phyloP scores from a whole-genome alignment of 2,113 vertebrate genomes.

The Silurus glanis region DNA sequence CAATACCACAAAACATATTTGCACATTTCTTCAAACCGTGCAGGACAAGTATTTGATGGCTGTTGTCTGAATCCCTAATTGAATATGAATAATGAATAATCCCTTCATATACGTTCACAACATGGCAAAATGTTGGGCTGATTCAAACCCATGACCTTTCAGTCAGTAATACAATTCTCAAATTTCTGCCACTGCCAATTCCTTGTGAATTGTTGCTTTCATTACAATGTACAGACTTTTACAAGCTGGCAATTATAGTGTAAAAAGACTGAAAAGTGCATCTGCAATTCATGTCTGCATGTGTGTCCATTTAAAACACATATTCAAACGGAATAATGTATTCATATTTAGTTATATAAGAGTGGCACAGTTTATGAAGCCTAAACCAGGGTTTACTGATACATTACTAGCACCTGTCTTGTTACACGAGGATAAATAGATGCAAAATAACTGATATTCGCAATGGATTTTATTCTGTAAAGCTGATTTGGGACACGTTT shows the following conservation, averaged over 20 bases:
- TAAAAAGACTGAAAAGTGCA: not conserved
- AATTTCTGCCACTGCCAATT: not conserved
- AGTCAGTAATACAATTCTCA: not conserved
- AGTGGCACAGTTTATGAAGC: not conserved
- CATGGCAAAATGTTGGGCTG: too few relatives aligned
- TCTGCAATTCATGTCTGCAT: not conserved
- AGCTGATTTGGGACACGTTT: too few relatives aligned
- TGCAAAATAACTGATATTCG: too few relatives aligned
- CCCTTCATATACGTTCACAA: not conserved
- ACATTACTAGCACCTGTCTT: not conserved
- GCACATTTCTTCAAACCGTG: not conserved
- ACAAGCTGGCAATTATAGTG: not conserved
- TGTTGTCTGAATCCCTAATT: not conserved
- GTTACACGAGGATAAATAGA: too few relatives aligned
- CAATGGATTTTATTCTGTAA: too few relatives aligned
- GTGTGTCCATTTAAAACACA: not conserved
- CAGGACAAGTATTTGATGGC: not conserved
- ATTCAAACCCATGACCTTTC: not conserved
- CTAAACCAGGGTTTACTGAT: not conserved
- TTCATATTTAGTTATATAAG: not conserved
- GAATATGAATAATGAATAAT: not conserved
- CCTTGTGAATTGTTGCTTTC: not conserved
- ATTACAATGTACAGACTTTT: not conserved
- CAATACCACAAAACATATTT: not conserved
- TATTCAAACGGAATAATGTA: not conserved